Evolutionary conservation across 2,888 invertebrate species (phyloP).

Genomic region (Meiosimyza decipiens): DNA sequence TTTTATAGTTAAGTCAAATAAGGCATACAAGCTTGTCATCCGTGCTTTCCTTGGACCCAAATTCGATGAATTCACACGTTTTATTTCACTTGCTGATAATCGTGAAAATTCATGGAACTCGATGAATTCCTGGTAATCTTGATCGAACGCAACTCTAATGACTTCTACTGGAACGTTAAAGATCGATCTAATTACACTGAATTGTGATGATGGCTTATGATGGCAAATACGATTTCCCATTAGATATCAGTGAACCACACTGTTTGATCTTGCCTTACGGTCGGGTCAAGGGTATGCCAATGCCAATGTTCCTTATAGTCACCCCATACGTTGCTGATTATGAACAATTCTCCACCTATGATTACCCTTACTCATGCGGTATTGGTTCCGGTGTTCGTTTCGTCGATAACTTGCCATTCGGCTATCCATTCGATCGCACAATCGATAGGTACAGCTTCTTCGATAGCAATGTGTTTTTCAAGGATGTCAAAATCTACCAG

Average conservation of each 20-base stretch:
- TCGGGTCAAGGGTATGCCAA: conserved; percentile 71
- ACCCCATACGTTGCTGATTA: conserved; percentile 63
- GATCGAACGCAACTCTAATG: conserved; percentile 51
- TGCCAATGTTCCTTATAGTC: conserved; percentile 71
- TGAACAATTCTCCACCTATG: conserved; percentile 65
- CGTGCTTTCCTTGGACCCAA: conserved; percentile 78
- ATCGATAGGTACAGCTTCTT: conserved; percentile 70
- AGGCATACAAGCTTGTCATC: conserved; percentile 70
- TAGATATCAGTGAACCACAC: conserved; percentile 67
- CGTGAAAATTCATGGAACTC: conserved; percentile 74
- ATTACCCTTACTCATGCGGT: conserved; percentile 67
- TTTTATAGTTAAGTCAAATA: conserved; percentile 71
- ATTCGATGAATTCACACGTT: conserved; percentile 70
- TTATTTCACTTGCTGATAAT: conserved; percentile 69
- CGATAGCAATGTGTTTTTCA: conserved; percentile 72
- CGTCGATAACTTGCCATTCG: conserved; percentile 73
- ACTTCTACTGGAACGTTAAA: conserved; percentile 65
- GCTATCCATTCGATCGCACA: conserved; percentile 78
- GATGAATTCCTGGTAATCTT: conserved; percentile 71
- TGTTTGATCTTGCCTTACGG: conserved; percentile 74
- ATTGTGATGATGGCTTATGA: conserved; percentile 66
- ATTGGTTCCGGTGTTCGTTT: conserved; percentile 68
- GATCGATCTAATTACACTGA: conserved; percentile 69
- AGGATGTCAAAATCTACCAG: conserved; percentile 67
- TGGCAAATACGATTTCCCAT: conserved; percentile 64